Evolutionary conservation across 2,113 vertebrate genomes (phyloP).

Genomic region (Falcunculus frontatus): DNA sequence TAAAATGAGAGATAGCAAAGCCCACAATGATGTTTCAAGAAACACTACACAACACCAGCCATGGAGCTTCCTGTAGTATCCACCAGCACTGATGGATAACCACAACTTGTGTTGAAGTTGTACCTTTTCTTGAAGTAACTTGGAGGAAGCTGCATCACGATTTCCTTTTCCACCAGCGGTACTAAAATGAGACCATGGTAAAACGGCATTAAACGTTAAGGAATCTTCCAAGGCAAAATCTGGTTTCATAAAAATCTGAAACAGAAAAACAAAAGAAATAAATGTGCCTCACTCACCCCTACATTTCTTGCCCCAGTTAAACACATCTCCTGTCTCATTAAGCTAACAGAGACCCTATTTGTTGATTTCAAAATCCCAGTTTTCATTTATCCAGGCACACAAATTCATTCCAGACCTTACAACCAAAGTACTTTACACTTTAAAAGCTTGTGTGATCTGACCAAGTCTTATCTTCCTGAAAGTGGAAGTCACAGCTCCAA

Average conservation of each 20-base stretch:
- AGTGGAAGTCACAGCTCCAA: neutral
- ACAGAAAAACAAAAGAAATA: conserved; percentile 44
- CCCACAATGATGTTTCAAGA: neutral
- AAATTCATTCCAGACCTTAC: neutral
- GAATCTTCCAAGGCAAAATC: conserved; percentile 96
- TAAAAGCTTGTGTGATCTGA: neutral
- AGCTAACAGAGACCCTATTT: neutral
- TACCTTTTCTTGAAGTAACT: conserved; percentile 97
- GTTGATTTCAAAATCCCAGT: neutral
- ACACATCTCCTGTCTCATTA: neutral
- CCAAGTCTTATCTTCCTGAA: neutral
- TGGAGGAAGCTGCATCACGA: conserved; percentile 89
- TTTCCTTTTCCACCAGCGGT: conserved; percentile 86
- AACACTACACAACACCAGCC: neutral
- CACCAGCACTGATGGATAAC: neutral
- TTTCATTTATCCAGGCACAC: neutral
- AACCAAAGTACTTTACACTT: neutral
- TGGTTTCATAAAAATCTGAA: conserved; percentile 97
- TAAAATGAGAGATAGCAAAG: neutral
- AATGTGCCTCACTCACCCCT: neutral
- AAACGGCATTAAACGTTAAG: conserved; percentile 88
- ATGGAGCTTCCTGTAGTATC: neutral
- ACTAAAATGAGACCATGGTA: conserved; percentile 98
- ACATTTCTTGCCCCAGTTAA: neutral
- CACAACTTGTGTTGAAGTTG: neutral